Evolutionary conservation across 2,113 vertebrate genomes (phyloP).

Genomic region (Micronycteris hirsuta): DNA sequence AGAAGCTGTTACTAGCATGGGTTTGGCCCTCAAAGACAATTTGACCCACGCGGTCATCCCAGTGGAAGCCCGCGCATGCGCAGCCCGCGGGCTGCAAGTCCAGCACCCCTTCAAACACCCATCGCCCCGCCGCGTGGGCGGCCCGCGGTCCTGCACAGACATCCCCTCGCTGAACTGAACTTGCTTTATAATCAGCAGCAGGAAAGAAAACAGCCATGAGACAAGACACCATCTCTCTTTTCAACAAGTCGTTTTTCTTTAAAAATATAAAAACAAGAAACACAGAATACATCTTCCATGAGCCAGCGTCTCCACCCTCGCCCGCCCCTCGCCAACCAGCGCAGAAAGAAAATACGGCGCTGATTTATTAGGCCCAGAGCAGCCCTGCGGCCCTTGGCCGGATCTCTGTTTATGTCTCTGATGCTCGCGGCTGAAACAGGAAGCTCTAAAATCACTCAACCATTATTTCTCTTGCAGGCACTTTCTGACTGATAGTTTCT

Average conservation of each 20-base stretch:
- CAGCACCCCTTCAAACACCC: neutral
- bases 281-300: constrained; percentile 26
- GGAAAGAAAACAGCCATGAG: constrained; percentile 32
- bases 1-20: neutral
- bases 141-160: constrained; percentile 35
- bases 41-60: neutral
- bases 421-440: constrained; percentile 77
- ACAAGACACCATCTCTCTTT: constrained; percentile 53
- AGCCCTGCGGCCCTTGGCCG: constrained; percentile 73
- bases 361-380: constrained; percentile 80
- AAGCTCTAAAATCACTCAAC: constrained; percentile 77
- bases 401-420: constrained; percentile 80
- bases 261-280: neutral
- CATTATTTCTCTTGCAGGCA: constrained; percentile 72
- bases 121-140: neutral
- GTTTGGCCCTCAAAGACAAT: neutral
- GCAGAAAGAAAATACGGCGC: constrained; percentile 59
- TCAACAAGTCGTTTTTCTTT: constrained; percentile 44
- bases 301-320: neutral
- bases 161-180: constrained; percentile 26
- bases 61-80: neutral
- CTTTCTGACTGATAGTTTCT: constrained; percentile 61
- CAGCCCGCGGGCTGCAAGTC: neutral
- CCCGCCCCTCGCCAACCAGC: neutral
- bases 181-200: neutral